Conservation (phyloP, 2,888 invertebrate genomes). For the Apeira syringaria region DNA sequence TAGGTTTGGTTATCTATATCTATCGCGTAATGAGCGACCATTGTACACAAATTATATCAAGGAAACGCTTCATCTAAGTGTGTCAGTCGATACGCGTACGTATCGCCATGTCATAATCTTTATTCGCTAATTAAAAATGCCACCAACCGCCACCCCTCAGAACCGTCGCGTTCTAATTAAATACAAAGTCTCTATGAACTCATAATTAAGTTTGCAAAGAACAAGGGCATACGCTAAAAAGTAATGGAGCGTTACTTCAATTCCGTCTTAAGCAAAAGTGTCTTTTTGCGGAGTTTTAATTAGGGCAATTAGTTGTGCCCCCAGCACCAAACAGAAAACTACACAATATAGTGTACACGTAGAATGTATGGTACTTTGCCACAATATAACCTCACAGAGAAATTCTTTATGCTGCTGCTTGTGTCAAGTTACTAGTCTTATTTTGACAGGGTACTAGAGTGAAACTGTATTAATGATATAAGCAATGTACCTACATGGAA, state of each 20-base stretch:
- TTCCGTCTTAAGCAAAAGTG: slow-evolving; percentile 23
- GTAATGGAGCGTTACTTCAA: slow-evolving; percentile 21
- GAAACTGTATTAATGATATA: too few relatives aligned
- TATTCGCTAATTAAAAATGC: too few relatives aligned
- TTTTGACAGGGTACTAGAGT: not conserved
- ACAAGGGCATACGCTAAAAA: slow-evolving; percentile 27
- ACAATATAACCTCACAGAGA: slow-evolving; percentile 1
- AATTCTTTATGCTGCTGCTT: not conserved
- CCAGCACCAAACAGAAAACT: slow-evolving; percentile 9
- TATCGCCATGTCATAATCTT: too few relatives aligned
- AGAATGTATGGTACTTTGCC: slow-evolving; percentile 6
- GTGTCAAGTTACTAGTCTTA: too few relatives aligned
- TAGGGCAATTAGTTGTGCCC: slow-evolving; percentile 21
- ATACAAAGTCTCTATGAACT: slow-evolving; percentile 2
- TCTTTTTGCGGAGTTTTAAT: slow-evolving; percentile 33
- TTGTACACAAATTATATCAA: too few relatives aligned
- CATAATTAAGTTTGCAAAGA: slow-evolving; percentile 2
- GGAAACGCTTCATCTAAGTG: too few relatives aligned
- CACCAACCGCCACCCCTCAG: not conserved
- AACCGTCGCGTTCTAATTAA: slow-evolving; percentile 7
- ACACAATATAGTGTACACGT: not conserved
- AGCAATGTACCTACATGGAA: too few relatives aligned
- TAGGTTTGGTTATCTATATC: too few relatives aligned
- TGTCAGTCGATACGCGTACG: too few relatives aligned
- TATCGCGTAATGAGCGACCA: too few relatives aligned